phyloP scores from a whole-genome alignment of 2,797 vertebrate genomes.

The Sebastes itinus region DNA sequence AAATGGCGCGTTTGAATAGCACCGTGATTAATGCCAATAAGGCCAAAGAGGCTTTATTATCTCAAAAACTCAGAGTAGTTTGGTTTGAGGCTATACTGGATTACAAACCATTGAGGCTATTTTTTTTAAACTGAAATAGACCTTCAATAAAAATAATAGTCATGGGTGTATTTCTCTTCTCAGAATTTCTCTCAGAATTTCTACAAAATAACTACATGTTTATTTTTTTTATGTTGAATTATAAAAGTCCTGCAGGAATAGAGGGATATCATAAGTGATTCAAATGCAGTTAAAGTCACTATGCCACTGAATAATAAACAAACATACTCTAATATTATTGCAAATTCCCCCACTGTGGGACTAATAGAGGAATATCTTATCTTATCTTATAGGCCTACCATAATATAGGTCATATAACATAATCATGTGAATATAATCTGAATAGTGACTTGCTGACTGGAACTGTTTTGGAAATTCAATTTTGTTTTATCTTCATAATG shows the following conservation, averaged over 20 bases:
- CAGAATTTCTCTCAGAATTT: neutral
- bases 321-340: neutral
- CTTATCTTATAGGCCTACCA: too few species aligned
- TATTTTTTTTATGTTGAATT: neutral
- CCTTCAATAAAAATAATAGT: neutral
- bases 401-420: neutral
- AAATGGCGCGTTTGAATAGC: slow-evolving; percentile 1
- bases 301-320: neutral
- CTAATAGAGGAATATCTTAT: too few species aligned
- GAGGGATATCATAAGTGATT: neutral
- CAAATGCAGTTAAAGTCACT: neutral
- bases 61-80: neutral
- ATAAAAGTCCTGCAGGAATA: neutral
- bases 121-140: neutral
- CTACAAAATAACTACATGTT: neutral
- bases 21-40: slow-evolving; percentile 14
- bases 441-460: neutral
- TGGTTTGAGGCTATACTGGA: neutral
- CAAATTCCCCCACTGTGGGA: too few species aligned
- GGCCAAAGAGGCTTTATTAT: neutral
- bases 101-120: neutral
- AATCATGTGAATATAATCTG: neutral
- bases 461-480: neutral
- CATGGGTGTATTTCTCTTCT: too few species aligned
- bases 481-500: neutral